phyloP scores from a whole-genome alignment of 1,140 invertebrate species.

The Chrysoperla carnea region DNA sequence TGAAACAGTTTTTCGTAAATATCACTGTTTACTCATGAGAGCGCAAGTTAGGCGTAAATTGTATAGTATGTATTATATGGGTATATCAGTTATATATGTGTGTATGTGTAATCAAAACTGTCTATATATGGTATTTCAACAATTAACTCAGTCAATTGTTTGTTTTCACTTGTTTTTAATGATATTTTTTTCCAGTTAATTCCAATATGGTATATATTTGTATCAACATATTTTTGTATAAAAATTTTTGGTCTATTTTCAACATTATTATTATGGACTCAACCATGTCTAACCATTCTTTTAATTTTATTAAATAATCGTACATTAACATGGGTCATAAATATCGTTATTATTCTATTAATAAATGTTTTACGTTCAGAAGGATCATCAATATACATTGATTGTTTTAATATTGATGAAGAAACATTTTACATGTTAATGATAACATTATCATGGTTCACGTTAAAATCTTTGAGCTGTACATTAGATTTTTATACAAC shows the following conservation, averaged over 20 bases:
- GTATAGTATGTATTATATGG: too few relatives aligned
- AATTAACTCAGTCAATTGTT: too few relatives aligned
- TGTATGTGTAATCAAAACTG: too few relatives aligned
- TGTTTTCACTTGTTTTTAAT: too few relatives aligned
- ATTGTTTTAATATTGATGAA: conserved; percentile 9
- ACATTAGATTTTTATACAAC: conserved; percentile 21
- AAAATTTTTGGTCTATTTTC: conserved; percentile 15
- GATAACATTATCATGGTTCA: conserved; percentile 31
- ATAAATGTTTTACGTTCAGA: conserved; percentile 19
- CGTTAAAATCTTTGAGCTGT: conserved; percentile 32
- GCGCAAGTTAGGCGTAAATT: too few relatives aligned
- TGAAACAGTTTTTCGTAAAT: too few relatives aligned
- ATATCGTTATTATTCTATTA: conserved; percentile 8
- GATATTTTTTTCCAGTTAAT: not conserved
- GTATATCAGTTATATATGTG: too few relatives aligned
- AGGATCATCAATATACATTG: too few relatives aligned
- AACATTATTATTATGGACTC: conserved; percentile 17
- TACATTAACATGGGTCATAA: not conserved
- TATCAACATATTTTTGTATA: conserved; percentile 11
- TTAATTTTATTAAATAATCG: not conserved
- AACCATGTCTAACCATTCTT: conserved; percentile 15
- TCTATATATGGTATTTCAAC: too few relatives aligned
- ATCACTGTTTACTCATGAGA: too few relatives aligned
- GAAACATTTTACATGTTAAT: conserved; percentile 23
- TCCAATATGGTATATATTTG: not conserved